These are phyloP conservation scores for Pachydiplax longipennis DNA, from an alignment of 2,888 invertebrate species.

Conservation along the genomic window DNA sequence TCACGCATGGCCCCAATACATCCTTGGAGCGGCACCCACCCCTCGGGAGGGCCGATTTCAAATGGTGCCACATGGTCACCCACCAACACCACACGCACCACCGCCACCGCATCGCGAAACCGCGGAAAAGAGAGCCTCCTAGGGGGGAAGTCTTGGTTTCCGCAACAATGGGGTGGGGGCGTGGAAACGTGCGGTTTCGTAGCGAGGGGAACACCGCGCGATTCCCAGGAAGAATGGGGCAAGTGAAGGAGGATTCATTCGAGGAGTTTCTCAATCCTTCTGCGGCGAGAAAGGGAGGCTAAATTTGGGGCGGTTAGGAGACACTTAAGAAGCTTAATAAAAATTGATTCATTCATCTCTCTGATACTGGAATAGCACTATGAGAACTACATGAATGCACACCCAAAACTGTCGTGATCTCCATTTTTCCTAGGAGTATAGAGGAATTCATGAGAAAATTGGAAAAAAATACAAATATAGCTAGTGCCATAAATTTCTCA, in stretches of 20 bases:
- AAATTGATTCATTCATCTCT: too few species aligned
- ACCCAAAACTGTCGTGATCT: too few species aligned
- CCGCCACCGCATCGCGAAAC: not conserved
- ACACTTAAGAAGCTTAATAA: too few species aligned
- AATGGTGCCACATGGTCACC: not conserved
- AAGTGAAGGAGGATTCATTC: not conserved
- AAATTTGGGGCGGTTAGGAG: not conserved
- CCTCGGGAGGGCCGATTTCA: not conserved
- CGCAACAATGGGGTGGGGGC: not conserved
- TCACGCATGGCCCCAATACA: not conserved
- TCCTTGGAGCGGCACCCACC: not conserved
- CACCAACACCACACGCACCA: not conserved
- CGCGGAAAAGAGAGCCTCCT: conserved; percentile 13
- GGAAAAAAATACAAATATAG: too few species aligned
- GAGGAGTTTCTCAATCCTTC: not conserved
- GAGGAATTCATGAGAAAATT: too few species aligned
- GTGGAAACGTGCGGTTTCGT: not conserved
- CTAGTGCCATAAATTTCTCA: too few species aligned
- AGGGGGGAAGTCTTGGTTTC: not conserved
- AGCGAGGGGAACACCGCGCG: not conserved
- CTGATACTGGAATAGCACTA: too few species aligned
- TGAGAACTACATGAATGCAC: too few species aligned
- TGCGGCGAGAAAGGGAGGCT: not conserved
- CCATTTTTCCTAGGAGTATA: too few species aligned
- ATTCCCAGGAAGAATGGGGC: not conserved